Evolutionary conservation across 2,797 vertebrate genomes (phyloP), one percentile per base, ranked within the genome.

Genomic region (Taenioides sp.): DNA sequence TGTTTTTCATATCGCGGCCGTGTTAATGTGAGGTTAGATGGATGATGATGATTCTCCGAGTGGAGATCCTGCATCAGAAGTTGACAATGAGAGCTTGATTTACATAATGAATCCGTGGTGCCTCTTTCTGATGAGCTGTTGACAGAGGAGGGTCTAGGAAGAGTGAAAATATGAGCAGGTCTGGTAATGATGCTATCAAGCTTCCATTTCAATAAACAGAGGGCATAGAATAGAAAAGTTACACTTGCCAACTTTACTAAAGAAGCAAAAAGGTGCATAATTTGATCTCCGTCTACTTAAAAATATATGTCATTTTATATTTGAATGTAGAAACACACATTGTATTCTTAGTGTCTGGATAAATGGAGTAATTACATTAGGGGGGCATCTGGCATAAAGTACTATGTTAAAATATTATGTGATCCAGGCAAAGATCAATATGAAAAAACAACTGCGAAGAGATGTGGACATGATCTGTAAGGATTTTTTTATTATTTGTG

Each of bases 81-180:
- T 64, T 86, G 88, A 90, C 88, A 84, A 84, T 65, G 78, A 89
- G 74, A 84, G 67, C 80, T 86, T 90, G 81, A 88, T 92, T 91
- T 90, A 70, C 89, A 89, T 90, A 90, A 92, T 88, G 86, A 89
- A 88, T 90, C 83, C 85, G 88, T 76, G 71, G 78, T 67, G 72
- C 63, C 71, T 79, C 74, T 76, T 77, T 66, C 49, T 84, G 88
- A 90, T 87, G 90, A 89, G 87, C 85, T 83, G 83, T 83, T 88
- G 86, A 91, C 83, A 78, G 77, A 86, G 28, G 75, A 81, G 70
- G 80, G 27, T 54, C 71, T 71, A 63, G 85, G 71, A 82, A 82
- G 80, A 81, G 72, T 59, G 72, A 70, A 82, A 82, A 84, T 81
- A 88, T 31, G 75, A 88, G 76, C 34, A 69, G 3, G 71, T 72